Evolutionary conservation across 2,888 invertebrate genomes (phyloP).

Genomic region (Cheilosia grossa): DNA sequence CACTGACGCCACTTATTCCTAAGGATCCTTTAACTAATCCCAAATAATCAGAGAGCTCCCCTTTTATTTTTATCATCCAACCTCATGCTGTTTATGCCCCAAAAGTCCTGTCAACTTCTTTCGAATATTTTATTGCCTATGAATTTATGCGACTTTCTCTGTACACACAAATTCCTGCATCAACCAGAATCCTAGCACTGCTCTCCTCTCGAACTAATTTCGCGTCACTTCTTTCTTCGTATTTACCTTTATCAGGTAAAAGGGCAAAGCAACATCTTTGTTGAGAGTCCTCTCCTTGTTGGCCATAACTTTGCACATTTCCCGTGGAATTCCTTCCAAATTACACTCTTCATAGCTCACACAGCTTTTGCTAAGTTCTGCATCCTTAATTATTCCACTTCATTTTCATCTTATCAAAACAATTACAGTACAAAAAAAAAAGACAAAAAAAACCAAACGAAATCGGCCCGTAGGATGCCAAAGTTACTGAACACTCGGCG

Average conservation of each 20-base stretch:
- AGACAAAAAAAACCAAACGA: conserved; percentile 32
- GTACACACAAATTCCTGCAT: conserved; percentile 26
- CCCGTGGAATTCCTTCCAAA: conserved; percentile 33
- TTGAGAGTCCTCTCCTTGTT: conserved; percentile 7
- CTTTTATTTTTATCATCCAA: background rate
- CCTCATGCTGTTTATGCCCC: background rate
- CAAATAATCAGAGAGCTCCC: background rate
- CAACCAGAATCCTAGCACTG: background rate
- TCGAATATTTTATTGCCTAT: conserved; percentile 15
- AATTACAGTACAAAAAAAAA: conserved; percentile 24
- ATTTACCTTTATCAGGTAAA: conserved; percentile 2
- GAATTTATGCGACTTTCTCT: conserved; percentile 26
- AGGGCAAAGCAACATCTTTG: conserved; percentile 16
- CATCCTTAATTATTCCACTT: conserved; percentile 47
- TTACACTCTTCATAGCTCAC: conserved; percentile 38
- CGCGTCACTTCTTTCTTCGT: conserved; percentile 18
- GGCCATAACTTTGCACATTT: conserved; percentile 41
- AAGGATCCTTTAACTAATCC: background rate
- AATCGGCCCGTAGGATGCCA: conserved; percentile 30
- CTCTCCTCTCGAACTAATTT: conserved; percentile 33
- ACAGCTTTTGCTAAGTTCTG: conserved; percentile 23
- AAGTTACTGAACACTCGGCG: conserved; percentile 46
- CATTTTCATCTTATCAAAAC: conserved; percentile 32
- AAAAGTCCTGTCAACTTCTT: background rate
- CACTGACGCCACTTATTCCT: too few relatives aligned